Evolutionary conservation across 2,888 invertebrate species (phyloP).

Genomic region (Conistra vaccinii): DNA sequence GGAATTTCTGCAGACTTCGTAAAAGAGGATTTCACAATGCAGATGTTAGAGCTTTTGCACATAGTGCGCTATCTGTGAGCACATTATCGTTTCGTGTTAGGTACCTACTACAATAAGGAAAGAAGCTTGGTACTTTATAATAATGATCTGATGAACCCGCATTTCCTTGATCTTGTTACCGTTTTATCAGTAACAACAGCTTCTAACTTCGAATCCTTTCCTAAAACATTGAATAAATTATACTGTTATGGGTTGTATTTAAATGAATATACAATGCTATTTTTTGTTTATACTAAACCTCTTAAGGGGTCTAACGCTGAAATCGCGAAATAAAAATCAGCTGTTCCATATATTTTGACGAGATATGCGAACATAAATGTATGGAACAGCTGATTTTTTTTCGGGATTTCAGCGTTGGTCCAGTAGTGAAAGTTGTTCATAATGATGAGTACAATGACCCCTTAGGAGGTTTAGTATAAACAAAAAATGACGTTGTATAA

Average conservation of each 20-base stretch:
- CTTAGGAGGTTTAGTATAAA: too few relatives aligned
- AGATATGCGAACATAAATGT: too few relatives aligned
- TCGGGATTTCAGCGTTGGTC: too few relatives aligned
- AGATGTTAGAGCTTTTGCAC: constrained; percentile 22
- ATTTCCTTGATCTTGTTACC: background rate
- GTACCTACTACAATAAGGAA: background rate
- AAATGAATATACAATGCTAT: too few relatives aligned
- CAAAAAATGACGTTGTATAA: too few relatives aligned
- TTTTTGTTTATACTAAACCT: too few relatives aligned
- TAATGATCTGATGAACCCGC: background rate
- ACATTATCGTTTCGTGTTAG: constrained; percentile 10
- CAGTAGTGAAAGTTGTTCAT: too few relatives aligned
- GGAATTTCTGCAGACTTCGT: constrained; percentile 45
- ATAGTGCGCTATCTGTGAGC: background rate
- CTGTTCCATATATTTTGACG: too few relatives aligned
- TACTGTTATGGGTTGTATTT: background rate
- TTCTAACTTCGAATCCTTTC: background rate
- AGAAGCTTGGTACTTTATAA: constrained; percentile 8
- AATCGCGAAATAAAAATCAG: too few relatives aligned
- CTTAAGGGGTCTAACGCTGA: too few relatives aligned
- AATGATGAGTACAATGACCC: too few relatives aligned
- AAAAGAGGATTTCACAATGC: constrained; percentile 32
- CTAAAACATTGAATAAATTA: background rate
- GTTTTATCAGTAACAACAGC: background rate
- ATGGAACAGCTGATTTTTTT: too few relatives aligned